A percentile compares a stretch with the other conserved stretches of the same genome.
phyloP scores from a whole-genome alignment of 1,140 invertebrate species.

The Ptiloglossa arizonensis region DNA sequence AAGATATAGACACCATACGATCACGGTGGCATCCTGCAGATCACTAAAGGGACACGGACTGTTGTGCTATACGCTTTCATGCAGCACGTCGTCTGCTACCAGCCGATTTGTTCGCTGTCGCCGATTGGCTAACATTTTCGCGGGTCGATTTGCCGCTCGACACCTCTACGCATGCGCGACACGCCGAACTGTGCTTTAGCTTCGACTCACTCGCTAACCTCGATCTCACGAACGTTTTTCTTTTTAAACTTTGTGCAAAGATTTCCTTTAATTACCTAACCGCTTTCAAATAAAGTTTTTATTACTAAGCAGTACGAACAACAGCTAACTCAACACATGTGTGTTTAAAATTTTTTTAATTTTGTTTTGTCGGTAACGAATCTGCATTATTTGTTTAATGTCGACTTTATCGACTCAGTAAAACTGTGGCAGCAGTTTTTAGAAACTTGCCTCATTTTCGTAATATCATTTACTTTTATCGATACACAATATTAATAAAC shows the following conservation, averaged over 20 bases:
- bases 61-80: conserved; percentile 33
- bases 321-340: too few species aligned
- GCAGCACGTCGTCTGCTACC: conserved; percentile 54
- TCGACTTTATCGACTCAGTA: not conserved
- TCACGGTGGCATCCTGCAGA: conserved; percentile 78
- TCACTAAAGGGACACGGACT: conserved; percentile 67
- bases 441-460: too few species aligned
- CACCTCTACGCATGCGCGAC: conserved; percentile 67
- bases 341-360: too few species aligned
- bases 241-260: too few species aligned
- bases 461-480: too few species aligned
- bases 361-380: not conserved
- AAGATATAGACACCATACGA: conserved; percentile 46
- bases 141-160: conserved; percentile 77
- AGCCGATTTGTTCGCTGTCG: conserved; percentile 23
- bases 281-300: not conserved
- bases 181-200: not conserved
- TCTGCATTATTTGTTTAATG: not conserved
- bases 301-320: not conserved
- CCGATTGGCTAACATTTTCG: conserved; percentile 74
- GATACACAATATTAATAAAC: too few species aligned
- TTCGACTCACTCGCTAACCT: not conserved
- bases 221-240: not conserved
- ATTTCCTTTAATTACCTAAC: not conserved
- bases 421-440: too few species aligned